Evolutionary conservation across 1,140 invertebrate species (phyloP), one percentile per base, ranked within the genome.

Genomic region (Campoletis sonorensis): DNA sequence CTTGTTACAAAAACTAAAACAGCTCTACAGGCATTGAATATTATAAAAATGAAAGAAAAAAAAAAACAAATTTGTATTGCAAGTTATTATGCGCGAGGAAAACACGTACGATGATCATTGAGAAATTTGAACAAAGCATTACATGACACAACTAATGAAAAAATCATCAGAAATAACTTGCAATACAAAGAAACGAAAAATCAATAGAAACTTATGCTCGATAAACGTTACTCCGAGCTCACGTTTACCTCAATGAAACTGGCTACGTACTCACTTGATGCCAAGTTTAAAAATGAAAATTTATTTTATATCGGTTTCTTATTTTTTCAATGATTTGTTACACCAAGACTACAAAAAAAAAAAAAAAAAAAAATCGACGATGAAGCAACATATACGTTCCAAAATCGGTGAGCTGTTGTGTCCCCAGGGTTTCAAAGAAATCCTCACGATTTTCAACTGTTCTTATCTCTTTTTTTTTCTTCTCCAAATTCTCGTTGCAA

Each of bases 361-460:
- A 54, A 27, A 26, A 51, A 33, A 30, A 73, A 40, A 27, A 11
- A 23, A 18, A 76, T 54, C 49, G 54, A 30, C 26, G 27, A 76
- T 54, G 72, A 79, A 79, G 79, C 79, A 83, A 82, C 78, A 79
- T 73, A 81, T 82, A 82, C 83, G 82, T 86, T 84, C 81, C 83
- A 79, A 85, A 79, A 51, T 72, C 81, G 73, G 64, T 72, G 81
- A 75, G 78, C 81, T 83, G 82, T 85, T 83, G 79, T 84, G 79
- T 27, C 61, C 81, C 78, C 51, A 16, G 81, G 81, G 81, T 61
- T 85, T 84, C 80, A 64, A 18, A 70, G 82, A 84, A 83, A 83
- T 78, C 81, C 78, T 84, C 81, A 81, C 84, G 83, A 87, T 87
- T 88, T 87, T 86, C 86, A 87, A 89, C 87, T 87, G 86, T 87